phyloP scores from a whole-genome alignment of 1,140 invertebrate species.

The Eurytemora carolleeae region DNA sequence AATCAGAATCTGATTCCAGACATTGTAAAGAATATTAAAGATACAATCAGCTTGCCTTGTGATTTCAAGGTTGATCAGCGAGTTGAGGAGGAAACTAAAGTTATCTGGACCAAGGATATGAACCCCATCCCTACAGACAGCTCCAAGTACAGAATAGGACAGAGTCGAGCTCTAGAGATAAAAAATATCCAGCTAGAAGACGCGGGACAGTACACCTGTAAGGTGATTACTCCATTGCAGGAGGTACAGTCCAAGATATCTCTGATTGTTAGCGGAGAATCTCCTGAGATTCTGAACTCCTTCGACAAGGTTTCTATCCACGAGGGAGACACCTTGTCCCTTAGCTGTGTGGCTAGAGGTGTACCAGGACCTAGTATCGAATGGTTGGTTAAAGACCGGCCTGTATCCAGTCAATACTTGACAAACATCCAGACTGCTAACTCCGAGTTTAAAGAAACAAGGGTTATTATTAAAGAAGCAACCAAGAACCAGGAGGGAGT shows the following conservation, averaged over 20 bases:
- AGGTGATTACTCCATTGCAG: conserved; percentile 10
- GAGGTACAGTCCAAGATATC: not conserved
- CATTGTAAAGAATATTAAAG: conserved; percentile 1
- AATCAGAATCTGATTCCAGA: not conserved
- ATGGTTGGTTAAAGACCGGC: conserved; percentile 2
- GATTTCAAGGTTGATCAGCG: conserved; percentile 3
- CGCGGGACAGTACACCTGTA: conserved; percentile 3
- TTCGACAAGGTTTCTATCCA: conserved; percentile 9
- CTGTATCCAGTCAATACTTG: not conserved
- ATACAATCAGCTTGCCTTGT: conserved; percentile 3
- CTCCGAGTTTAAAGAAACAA: conserved; percentile 1
- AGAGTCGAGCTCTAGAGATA: not conserved
- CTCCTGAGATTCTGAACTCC: conserved; percentile 4
- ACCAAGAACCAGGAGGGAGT: conserved; percentile 10
- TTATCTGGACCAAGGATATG: conserved; percentile 5
- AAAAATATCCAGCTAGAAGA: not conserved
- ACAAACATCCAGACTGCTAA: not conserved
- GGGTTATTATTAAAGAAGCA: not conserved
- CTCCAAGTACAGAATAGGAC: not conserved
- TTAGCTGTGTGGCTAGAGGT: conserved; percentile 9
- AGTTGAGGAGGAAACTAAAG: conserved; percentile 1
- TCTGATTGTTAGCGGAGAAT: conserved; percentile 6
- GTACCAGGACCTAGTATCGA: conserved; percentile 7
- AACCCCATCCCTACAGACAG: not conserved
- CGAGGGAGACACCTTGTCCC: conserved; percentile 6